phyloP scores from a whole-genome alignment of 2,888 invertebrate species.

The Plebejus anna region DNA sequence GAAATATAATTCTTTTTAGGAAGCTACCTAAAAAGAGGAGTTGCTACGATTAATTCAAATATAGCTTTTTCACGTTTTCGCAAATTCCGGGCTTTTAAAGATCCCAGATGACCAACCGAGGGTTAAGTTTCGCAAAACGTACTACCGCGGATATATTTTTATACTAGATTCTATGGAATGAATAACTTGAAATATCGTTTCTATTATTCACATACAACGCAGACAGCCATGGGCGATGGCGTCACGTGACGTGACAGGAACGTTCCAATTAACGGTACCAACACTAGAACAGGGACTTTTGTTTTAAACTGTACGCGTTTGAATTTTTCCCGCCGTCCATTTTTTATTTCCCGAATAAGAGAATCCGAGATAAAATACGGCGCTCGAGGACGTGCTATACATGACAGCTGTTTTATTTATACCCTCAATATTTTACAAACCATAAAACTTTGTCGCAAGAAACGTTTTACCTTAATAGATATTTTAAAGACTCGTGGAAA shows the following conservation, averaged over 20 bases:
- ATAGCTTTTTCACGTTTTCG: too few relatives aligned
- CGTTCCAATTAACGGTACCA: slow-evolving; percentile 42
- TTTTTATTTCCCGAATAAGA: slow-evolving; percentile 67
- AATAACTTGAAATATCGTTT: slow-evolving; percentile 29
- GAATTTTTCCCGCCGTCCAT: slow-evolving; percentile 55
- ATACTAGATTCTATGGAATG: neutral
- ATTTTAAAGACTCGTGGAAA: slow-evolving; percentile 43
- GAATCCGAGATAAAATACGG: slow-evolving; percentile 73
- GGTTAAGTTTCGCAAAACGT: neutral
- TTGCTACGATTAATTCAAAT: too few relatives aligned
- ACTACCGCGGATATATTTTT: neutral
- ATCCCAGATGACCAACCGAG: too few relatives aligned
- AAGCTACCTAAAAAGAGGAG: too few relatives aligned
- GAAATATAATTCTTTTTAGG: too few relatives aligned
- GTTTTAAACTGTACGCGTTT: slow-evolving; percentile 51
- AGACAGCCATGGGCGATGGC: slow-evolving; percentile 34
- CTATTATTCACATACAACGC: slow-evolving; percentile 31
- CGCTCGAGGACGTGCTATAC: slow-evolving; percentile 70
- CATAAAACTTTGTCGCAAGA: slow-evolving; percentile 73
- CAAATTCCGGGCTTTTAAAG: too few relatives aligned
- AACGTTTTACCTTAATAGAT: slow-evolving; percentile 74
- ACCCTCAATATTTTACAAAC: slow-evolving; percentile 77
- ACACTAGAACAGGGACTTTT: slow-evolving; percentile 42
- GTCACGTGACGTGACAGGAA: slow-evolving; percentile 42
- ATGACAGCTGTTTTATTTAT: slow-evolving; percentile 74